Percentiles rank a stretch among this genome's conserved stretches.
phyloP scores from a whole-genome alignment of 2,113 vertebrate genomes.

The Dicentrarchus labrax region DNA sequence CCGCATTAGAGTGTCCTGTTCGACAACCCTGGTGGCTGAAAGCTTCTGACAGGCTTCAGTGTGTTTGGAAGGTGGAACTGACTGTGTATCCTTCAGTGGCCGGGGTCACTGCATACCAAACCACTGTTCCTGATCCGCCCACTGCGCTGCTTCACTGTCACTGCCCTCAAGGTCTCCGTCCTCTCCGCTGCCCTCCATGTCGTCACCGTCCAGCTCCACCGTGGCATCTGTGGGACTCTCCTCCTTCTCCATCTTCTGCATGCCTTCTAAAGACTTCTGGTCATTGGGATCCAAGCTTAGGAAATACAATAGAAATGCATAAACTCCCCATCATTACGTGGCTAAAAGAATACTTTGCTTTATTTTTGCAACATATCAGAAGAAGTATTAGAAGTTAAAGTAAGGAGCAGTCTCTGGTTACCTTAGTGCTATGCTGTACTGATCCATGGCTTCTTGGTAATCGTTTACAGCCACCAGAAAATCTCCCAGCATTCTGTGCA shows the following conservation, averaged over 20 bases:
- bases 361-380: too few relatives aligned
- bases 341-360: neutral
- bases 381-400: neutral
- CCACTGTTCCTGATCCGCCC: constrained; percentile 99
- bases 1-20: neutral
- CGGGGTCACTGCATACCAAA: constrained; percentile 95
- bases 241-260: constrained; percentile 99
- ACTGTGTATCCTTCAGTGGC: neutral
- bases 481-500: constrained; percentile 97
- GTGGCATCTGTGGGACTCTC: constrained; percentile 97
- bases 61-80: neutral
- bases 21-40: constrained; percentile 1
- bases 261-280: constrained; percentile 97
- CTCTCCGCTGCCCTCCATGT: constrained; percentile 99
- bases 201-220: constrained; percentile 97
- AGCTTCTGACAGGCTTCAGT: constrained; percentile 1
- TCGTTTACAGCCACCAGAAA: constrained; percentile 97
- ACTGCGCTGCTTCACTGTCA: constrained; percentile 97
- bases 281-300: constrained; percentile 97
- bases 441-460: constrained; percentile 99
- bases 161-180: constrained; percentile 98
- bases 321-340: neutral
- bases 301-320: neutral
- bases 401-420: constrained; percentile 64
- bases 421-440: constrained; percentile 99